Conservation (phyloP, 2,113 vertebrate genomes). For the Leptodactylus fuscus region DNA sequence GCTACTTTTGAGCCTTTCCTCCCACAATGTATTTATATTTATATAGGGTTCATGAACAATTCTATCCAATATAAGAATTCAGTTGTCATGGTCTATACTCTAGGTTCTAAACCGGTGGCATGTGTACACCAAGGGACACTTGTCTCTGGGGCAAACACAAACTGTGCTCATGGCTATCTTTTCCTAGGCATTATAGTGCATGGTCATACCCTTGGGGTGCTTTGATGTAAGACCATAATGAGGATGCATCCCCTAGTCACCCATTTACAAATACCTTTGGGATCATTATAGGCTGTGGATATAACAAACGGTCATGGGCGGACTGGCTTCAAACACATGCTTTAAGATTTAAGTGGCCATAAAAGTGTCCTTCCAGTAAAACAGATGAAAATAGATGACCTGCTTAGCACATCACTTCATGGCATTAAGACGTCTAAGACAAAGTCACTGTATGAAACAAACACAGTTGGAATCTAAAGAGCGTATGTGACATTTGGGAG, state of each 20-base stretch:
- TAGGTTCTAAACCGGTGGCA: too few relatives aligned
- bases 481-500: neutral
- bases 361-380: neutral
- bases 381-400: neutral
- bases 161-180: too few relatives aligned
- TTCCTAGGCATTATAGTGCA: too few relatives aligned
- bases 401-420: neutral
- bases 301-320: neutral
- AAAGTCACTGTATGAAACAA: neutral
- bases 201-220: too few relatives aligned
- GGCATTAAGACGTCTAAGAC: neutral
- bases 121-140: too few relatives aligned
- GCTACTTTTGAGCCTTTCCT: too few relatives aligned
- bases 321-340: neutral
- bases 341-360: neutral
- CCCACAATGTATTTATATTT: too few relatives aligned
- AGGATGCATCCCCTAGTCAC: neutral
- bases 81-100: too few relatives aligned
- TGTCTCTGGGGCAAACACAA: too few relatives aligned
- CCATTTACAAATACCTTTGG: neutral
- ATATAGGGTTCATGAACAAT: too few relatives aligned
- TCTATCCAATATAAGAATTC: too few relatives aligned
- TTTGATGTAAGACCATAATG: neutral
- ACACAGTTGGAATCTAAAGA: neutral
- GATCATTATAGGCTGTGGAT: neutral